Evolutionary conservation across 2,113 vertebrate genomes (phyloP).

Genomic region (Brachypodius melanocephalos): DNA sequence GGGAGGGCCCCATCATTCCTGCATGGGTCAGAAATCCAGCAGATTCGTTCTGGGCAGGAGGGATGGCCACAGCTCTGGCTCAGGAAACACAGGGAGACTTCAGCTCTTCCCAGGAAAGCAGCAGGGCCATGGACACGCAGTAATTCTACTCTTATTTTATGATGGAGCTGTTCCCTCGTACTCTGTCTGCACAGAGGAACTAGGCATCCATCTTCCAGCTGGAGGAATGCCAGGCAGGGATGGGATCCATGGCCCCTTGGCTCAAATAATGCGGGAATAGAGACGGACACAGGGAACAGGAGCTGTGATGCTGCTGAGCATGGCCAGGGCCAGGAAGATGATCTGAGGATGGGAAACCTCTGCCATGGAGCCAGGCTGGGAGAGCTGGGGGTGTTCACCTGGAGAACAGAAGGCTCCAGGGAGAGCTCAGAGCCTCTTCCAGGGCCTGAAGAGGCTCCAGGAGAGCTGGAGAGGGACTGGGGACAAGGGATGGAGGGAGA

Average conservation of each 20-base stretch:
- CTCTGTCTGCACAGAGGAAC: fast-evolving
- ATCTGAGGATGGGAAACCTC: fast-evolving
- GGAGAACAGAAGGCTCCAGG: not conserved
- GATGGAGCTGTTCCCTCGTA: not conserved
- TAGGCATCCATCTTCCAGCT: not conserved
- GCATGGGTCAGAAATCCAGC: not conserved
- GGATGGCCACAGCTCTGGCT: not conserved
- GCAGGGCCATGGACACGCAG: fast-evolving
- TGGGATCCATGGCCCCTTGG: fast-evolving
- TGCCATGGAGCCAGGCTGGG: not conserved
- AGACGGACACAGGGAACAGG: not conserved
- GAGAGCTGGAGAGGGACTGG: not conserved
- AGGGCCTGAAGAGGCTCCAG: not conserved
- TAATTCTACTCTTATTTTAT: not conserved
- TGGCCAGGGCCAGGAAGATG: not conserved
- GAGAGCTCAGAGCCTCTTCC: fast-evolving
- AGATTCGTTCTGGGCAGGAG: not conserved
- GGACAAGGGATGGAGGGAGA: not conserved
- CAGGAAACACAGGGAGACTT: not conserved
- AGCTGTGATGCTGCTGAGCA: not conserved
- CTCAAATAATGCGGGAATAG: fast-evolving
- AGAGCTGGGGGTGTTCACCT: fast-evolving
- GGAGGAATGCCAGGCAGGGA: not conserved
- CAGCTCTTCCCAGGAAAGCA: not conserved
- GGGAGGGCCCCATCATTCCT: not conserved